Evolutionary conservation across 2,888 invertebrate species (phyloP), one percentile per base, ranked within the genome.

Genomic region (Heliconius aoede): DNA sequence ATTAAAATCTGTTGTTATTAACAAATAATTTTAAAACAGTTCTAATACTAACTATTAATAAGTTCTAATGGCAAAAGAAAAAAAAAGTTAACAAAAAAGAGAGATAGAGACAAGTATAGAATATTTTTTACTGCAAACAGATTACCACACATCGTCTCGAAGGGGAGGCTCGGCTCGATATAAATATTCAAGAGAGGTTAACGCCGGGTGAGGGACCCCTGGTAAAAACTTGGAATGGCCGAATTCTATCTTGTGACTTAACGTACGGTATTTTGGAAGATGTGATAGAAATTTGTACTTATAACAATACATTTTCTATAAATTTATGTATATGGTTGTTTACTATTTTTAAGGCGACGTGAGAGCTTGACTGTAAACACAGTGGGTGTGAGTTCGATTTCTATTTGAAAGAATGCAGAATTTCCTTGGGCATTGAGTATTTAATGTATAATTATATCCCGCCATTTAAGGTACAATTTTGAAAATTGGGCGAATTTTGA

Each of bases 141-240:
- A 87, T 87, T 83, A 82, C 82, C 76, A 80, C 80, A 81, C 80
- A 78, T 77, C 73, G 78, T 77, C 79, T 79, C 75, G 71, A 58
- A 76, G 75, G 75, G 74, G 75, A 82, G 81, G 84, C 81, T 81
- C 82, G 82, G 7, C n/a, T 9, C 9, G 46, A 84, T 88, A 89
- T 90, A 90, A 90, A 91, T 91, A 90, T 90, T 90, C 90, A 88
- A 84, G 83, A 82, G 86, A 86, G 89, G 88, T 87, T 87, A 87
- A 85, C 86, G 83, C 81, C 85, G 87, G 86, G 79, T 81, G 82
- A 80, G 78, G 85, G 84, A 85, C 82, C 87, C 86, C 82, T 85
- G 83, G 84, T 86, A 87, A 87, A 88, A 88, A 87, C 73, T 75
- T 76, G 75, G 60, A 77, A 77, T 78, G 77, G 67, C 68, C 74